phyloP scores from a whole-genome alignment of 2,113 vertebrate species.

The Antigone vipio region DNA sequence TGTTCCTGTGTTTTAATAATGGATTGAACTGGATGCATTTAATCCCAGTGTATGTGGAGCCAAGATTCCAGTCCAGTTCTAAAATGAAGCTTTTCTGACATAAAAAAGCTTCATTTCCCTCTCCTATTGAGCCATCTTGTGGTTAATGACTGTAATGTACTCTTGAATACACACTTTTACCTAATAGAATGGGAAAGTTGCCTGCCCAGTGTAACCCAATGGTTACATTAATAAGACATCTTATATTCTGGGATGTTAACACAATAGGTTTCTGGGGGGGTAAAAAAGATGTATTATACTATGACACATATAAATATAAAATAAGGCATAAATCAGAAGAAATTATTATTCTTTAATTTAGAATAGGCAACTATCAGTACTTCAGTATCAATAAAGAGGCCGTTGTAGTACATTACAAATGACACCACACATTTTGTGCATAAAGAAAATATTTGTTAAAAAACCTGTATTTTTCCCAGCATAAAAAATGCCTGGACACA shows the following conservation, averaged over 20 bases:
- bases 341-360: neutral
- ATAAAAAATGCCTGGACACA: neutral
- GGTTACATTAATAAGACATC: neutral
- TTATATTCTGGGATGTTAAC: neutral
- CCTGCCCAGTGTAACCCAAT: neutral
- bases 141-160: constrained; percentile 39
- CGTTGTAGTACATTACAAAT: neutral
- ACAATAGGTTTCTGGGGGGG: fast-evolving
- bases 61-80: neutral
- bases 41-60: neutral
- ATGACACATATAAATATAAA: neutral
- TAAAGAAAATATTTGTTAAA: neutral
- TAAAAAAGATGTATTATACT: neutral
- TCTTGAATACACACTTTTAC: neutral
- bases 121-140: constrained; percentile 73
- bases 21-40: neutral
- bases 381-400: neutral
- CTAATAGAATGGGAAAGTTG: neutral
- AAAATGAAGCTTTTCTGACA: fast-evolving
- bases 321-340: neutral
- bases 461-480: neutral
- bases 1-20: neutral
- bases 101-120: neutral
- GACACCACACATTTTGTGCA: neutral
- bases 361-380: neutral